Percentiles rank a stretch among this genome's conserved stretches.
Evolutionary conservation across 2,113 vertebrate genomes (phyloP).

Genomic region (Anser cygnoides): DNA sequence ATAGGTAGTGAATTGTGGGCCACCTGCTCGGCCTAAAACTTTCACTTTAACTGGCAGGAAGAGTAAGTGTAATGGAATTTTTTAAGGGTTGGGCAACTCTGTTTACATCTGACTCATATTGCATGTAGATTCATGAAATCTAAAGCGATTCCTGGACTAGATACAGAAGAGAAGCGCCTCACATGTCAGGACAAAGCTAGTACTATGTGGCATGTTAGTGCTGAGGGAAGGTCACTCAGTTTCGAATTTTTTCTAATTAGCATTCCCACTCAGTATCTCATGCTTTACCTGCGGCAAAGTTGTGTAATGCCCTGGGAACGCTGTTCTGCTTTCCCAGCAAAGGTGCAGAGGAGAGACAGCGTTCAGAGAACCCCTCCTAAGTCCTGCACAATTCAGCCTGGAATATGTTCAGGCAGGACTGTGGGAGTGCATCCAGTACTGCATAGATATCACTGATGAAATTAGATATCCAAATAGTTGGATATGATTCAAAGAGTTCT

Average conservation of each 20-base stretch:
- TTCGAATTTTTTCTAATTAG: conserved; percentile 46
- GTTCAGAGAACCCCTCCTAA: conserved; percentile 37
- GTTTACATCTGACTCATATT: conserved; percentile 60
- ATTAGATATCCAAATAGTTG: background rate
- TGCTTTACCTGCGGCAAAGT: conserved; percentile 33
- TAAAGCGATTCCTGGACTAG: conserved; percentile 48
- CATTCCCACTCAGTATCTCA: conserved; percentile 6
- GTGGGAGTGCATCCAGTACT: conserved; percentile 23
- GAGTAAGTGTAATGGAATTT: conserved; percentile 64
- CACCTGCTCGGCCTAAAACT: conserved; percentile 37
- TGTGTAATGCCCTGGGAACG: conserved; percentile 47
- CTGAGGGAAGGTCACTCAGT: conserved; percentile 59
- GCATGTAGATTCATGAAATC: conserved; percentile 66
- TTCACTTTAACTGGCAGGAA: conserved; percentile 52
- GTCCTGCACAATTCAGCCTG: conserved; percentile 6
- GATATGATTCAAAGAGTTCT: background rate
- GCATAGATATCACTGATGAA: conserved; percentile 12
- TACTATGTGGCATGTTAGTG: conserved; percentile 31
- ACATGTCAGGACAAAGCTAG: conserved; percentile 56
- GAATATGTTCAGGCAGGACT: conserved; percentile 59
- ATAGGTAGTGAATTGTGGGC: background rate
- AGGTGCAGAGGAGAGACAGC: background rate
- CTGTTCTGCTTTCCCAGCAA: background rate
- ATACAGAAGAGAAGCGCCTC: conserved; percentile 42
- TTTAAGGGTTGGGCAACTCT: conserved; percentile 54